Conservation (phyloP, 2,113 vertebrate species). For the Plestiodon gilberti region DNA sequence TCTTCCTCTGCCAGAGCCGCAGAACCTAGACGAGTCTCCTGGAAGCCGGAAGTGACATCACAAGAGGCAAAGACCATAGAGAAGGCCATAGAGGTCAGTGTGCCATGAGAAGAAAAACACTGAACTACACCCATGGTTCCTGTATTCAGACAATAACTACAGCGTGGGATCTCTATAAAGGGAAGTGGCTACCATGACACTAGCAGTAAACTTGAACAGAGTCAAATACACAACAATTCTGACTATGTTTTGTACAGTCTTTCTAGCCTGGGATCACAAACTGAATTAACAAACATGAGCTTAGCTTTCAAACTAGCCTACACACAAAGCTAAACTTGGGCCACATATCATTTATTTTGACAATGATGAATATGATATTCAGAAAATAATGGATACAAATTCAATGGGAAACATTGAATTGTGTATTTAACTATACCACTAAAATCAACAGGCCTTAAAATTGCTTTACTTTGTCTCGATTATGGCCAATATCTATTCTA, state of each 20-base stretch:
- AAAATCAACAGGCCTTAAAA: background rate
- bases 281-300: background rate
- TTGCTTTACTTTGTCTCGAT: background rate
- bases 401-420: background rate
- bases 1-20: too few relatives aligned
- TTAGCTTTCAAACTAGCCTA: conserved; percentile 30
- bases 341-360: background rate
- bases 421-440: background rate
- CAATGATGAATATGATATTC: background rate
- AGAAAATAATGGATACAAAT: background rate
- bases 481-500: background rate
- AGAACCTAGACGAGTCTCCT: too few relatives aligned
- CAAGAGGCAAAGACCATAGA: too few relatives aligned
- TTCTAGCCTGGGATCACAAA: conserved; percentile 16
- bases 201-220: background rate
- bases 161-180: background rate
- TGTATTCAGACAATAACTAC: background rate
- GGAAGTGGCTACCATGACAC: background rate
- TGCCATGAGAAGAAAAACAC: too few relatives aligned
- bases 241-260: conserved; percentile 44
- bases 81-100: too few relatives aligned
- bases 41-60: too few relatives aligned
- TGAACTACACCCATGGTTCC: background rate
- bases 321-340: conserved; percentile 49
- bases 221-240: conserved; percentile 57